Evolutionary conservation across 1,140 invertebrate genomes (phyloP), one percentile per base, ranked within the genome.

Genomic region (Apis dorsata): DNA sequence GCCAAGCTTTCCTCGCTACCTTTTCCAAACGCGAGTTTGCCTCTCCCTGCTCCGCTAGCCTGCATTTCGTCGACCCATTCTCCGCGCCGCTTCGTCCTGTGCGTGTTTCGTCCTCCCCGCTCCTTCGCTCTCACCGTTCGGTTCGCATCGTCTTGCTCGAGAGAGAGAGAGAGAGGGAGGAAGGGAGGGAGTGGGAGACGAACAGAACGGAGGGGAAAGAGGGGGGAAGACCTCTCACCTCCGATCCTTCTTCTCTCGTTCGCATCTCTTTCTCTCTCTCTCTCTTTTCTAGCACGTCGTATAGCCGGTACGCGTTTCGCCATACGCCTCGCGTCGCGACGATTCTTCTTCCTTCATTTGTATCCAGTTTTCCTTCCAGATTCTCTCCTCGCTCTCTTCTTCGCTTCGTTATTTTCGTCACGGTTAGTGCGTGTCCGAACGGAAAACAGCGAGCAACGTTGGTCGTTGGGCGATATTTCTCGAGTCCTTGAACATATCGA

Each of bases 401-500:
- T 44, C 34, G 19, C 9, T 1, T 74, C 21, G 34, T n/a, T 17
- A 0, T 17, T 34, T 17, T 9, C 4, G 28, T 44, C n/a, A 63
- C 24, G 62, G 24, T 1, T 2, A 11, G 21, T 17, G 62, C 62
- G 24, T 13, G 13, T 28, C 17, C 63, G 63, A 34, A 17, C 63
- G 9, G 65, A 19, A 44, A 34, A 68, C 34, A 44, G 34, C n/a
- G n/a, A 34, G 49, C 19, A 53, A 13, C 44, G 69, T 71, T 53
- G 49, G n/a, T 1, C 34, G 21, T 21, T 34, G 63, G 24, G 34
- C 34, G 34, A 44, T 44, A 44, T 44, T 44, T 44, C 34, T 3
- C 24, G 66, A 49, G 59, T 79, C 69, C 78, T 72, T 70, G 78
- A 70, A 71, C 34, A 51, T 72, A 72, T 79, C 66, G 66, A 79